Evolutionary conservation across 2,888 invertebrate species (phyloP).

Genomic region (Helleia helle): DNA sequence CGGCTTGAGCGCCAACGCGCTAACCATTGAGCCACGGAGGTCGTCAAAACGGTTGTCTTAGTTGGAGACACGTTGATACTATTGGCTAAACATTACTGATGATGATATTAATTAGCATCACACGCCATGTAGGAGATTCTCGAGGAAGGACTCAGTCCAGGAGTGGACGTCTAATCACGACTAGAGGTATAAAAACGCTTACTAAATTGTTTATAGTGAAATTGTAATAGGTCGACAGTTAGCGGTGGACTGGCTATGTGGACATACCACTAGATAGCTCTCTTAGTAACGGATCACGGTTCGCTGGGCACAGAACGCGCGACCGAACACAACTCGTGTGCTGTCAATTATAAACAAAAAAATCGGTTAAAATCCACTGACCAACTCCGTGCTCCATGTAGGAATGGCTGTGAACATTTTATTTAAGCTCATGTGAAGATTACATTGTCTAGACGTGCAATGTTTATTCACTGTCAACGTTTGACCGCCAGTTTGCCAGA

Average conservation of each 20-base stretch:
- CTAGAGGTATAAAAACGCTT: not conserved
- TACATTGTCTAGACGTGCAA: not conserved
- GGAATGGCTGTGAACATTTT: conserved; percentile 15
- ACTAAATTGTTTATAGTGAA: conserved; percentile 1
- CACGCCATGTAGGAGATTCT: no score
- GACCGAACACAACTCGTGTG: conserved; percentile 66
- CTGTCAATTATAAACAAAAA: conserved; percentile 72
- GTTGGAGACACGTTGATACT: no score
- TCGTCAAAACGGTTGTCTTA: no score
- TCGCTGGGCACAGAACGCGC: conserved; percentile 60
- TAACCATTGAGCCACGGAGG: no score
- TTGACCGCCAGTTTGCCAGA: no score
- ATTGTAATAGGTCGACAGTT: not conserved
- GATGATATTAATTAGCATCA: no score
- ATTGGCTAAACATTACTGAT: no score
- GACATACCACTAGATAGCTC: conserved; percentile 46
- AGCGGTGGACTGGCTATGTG: conserved; percentile 46
- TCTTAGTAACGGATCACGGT: conserved; percentile 58
- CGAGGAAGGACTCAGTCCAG: no score
- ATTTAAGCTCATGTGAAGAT: not conserved
- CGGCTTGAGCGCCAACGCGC: no score
- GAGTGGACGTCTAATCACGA: no score
- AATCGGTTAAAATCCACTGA: conserved; percentile 49
- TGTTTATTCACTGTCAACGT: no score
- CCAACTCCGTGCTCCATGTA: conserved; percentile 53